Percentiles rank a stretch among this genome's conserved stretches.
Conservation (phyloP, 1,140 invertebrate genomes). For the Belonocnema kinseyi region DNA sequence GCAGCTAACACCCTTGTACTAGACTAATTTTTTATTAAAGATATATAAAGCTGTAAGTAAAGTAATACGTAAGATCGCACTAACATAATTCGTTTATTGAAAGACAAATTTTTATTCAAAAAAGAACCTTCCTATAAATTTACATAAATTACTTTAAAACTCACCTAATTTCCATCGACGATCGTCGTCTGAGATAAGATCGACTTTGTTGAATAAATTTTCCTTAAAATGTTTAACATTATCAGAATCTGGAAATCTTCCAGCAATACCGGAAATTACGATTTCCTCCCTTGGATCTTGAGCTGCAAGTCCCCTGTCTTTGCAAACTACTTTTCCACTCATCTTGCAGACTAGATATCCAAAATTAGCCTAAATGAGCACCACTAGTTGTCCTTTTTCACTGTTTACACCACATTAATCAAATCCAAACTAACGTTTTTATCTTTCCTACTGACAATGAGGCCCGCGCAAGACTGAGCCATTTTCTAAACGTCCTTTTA, state of each 20-base stretch:
- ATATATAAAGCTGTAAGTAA: too few relatives aligned
- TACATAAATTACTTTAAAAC: slow-evolving; percentile 21
- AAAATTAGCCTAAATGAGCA: slow-evolving; percentile 44
- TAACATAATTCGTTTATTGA: too few relatives aligned
- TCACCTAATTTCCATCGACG: slow-evolving; percentile 84
- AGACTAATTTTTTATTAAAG: too few relatives aligned
- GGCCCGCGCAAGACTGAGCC: slow-evolving; percentile 42
- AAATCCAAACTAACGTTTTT: slow-evolving; percentile 31
- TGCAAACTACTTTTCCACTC: slow-evolving; percentile 32
- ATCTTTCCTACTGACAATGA: slow-evolving; percentile 23
- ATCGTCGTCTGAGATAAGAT: slow-evolving; percentile 87
- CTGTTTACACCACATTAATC: slow-evolving; percentile 50
- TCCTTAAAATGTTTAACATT: slow-evolving; percentile 87
- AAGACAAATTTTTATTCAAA: too few relatives aligned
- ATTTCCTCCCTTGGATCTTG: slow-evolving; percentile 83
- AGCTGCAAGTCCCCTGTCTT: slow-evolving; percentile 34
- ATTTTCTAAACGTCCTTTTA: slow-evolving; percentile 57
- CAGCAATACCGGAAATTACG: slow-evolving; percentile 88
- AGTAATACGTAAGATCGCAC: too few relatives aligned
- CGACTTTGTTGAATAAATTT: slow-evolving; percentile 86
- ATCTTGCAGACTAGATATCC: slow-evolving; percentile 31
- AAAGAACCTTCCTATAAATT: background rate
- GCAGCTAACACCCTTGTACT: too few relatives aligned
- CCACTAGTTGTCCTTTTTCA: slow-evolving; percentile 42
- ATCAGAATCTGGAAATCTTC: slow-evolving; percentile 90